Base-by-base conservation (phyloP, 2,797 vertebrate species). In the Neosilurus hyrtlii region DNA sequence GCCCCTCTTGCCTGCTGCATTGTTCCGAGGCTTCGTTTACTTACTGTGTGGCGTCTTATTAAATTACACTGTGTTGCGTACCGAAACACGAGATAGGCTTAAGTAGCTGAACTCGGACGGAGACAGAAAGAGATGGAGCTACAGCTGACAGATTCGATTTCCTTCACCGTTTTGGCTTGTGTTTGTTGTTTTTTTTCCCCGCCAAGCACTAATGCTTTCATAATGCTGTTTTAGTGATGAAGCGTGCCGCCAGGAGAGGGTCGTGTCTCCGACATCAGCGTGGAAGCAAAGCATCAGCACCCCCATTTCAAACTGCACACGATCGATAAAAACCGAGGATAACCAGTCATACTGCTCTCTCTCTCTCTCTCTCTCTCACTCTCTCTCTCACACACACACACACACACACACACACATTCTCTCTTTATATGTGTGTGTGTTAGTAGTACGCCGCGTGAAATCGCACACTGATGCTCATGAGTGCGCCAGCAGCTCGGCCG, bases 31-130 rank as follows among this genome's bases (percentile, higher is more conserved):
- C 90, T 86, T 82, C 89, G 93, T 93, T 81, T 94, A 92, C 92
- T 94, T 93, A 93, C 91, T 92, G 89, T 89, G 87, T 92, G 91
- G 90, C 90, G 92, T 94, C 91, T 94, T 90, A 89, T 87, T 87
- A 84, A 86, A 88, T 87, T 93, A 93, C 94, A 92, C 88, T 89
- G 88, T 84, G 90, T 89, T 86, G 89, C 88, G 92, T 90, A 93
- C 94, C 89, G 84, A 86, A 90, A 94, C 88, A 86, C 90, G 57
- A 87, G 92, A 93, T 91, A 87, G 88, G 88, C 86, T 68, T 89
- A 91, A 91, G 90, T 90, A 92, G 92, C 93, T 93, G 92, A 92
- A 90, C 91, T 89, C 87, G 9, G 76, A 9, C 16, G 37, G 78
- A 79, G 82, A 82, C 61, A 62, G 86, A 82, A 76, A 68, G 83